Evolutionary conservation across 1,140 invertebrate genomes (phyloP), one percentile per base, ranked within the genome.

Genomic region (Ceratoteleas bidentatus): DNA sequence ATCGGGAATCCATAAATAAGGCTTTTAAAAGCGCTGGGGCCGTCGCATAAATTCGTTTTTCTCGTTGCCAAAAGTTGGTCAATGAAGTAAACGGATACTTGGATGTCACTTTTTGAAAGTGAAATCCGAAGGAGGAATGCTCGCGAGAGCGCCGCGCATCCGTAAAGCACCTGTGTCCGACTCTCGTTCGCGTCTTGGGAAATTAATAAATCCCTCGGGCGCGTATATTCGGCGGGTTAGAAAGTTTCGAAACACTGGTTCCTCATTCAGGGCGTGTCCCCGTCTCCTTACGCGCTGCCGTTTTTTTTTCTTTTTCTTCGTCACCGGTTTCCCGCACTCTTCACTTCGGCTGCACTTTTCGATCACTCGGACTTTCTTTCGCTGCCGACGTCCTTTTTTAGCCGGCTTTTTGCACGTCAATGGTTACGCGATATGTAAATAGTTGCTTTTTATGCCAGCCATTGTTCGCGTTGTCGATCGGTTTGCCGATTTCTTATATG

Each of bases 221-320:
- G 65, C 70, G 47, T 80, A 87, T 86, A 87, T 88, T 86, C 66
- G 83, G 83, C 54, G 74, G 72, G 87, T 89, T 89, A 89, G 88
- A 90, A 90, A 90, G 87, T 89, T 87, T 69, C 84, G 80, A 84
- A 86, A 85, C 84, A 85, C 58, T 74, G 56, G 78, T 72, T 85
- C 69, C 57, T 62, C 54, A 69, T 57, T 69, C 49, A 33, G 60
- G 81, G 80, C 80, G 84, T 84, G 79, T 80, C 62, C 43, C 57
- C 52, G 69, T 33, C 45, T 75, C 61, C 15, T 36, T 24, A 24
- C 24, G 24, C 24, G 24, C 4, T 24, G 1, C 24, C 24, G 24
- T 78, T 50, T 50, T 54, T 66, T 61, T n/a, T 54, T n/a, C 62
- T 56, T 50, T 33, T 65, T 32, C 2, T n/a, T 11, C n/a, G 7